Percentiles rank a stretch among this genome's conserved stretches.
Conservation (phyloP, 2,888 invertebrate species). For the Adelphocoris suturalis region DNA sequence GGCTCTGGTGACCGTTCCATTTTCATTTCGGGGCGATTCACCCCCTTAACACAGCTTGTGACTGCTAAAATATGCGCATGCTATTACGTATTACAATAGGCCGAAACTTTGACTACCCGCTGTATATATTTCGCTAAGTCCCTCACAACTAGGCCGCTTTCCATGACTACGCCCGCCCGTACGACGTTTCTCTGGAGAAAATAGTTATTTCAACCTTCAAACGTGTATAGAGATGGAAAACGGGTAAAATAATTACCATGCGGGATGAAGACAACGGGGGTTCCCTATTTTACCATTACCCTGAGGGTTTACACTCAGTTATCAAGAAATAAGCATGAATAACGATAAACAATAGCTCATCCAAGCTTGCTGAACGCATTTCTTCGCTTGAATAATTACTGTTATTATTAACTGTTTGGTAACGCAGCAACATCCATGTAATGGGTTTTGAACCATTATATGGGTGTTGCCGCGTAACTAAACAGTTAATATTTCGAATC, state of each 20-base stretch:
- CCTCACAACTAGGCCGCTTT: background rate
- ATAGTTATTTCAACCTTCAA: conserved; percentile 26
- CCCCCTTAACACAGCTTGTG: background rate
- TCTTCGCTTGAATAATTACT: too few relatives aligned
- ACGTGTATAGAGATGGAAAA: background rate
- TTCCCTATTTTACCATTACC: background rate
- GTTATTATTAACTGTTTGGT: too few relatives aligned
- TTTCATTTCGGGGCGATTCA: background rate
- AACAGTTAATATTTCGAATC: too few relatives aligned
- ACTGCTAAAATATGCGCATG: conserved; percentile 55
- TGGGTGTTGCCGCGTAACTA: too few relatives aligned
- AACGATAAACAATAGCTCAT: too few relatives aligned
- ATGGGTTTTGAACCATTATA: too few relatives aligned
- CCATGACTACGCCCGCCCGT: background rate
- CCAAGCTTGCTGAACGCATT: too few relatives aligned
- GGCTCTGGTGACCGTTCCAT: background rate
- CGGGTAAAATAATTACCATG: conserved; percentile 19
- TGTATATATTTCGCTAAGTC: conserved; percentile 43
- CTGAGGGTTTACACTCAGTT: background rate
- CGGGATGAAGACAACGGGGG: background rate
- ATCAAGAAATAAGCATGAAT: too few relatives aligned
- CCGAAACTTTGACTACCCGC: conserved; percentile 47
- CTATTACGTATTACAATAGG: conserved; percentile 45
- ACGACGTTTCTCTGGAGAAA: background rate
- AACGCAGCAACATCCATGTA: too few relatives aligned